Evolutionary conservation across 2,888 invertebrate genomes (phyloP), one percentile per base, ranked within the genome.

Genomic region (Tinea trinotella): DNA sequence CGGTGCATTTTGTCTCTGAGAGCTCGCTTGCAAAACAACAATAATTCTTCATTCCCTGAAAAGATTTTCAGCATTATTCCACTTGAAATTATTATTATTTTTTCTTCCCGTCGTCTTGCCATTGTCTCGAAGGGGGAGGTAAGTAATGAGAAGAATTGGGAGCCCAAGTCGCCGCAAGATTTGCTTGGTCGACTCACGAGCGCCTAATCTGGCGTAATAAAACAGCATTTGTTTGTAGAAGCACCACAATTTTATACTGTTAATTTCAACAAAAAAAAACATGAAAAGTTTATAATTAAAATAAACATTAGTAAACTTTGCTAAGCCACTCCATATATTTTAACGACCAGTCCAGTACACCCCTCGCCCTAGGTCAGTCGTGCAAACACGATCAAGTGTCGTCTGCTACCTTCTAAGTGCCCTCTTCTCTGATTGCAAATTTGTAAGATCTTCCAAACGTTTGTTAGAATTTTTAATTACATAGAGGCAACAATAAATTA

Each of bases 21-120:
- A 76, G 78, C 76, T 76, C 76, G 81, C 80, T 83, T 85, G 85
- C 84, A 85, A 84, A 85, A 85, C 84, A 85, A 85, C 85, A 85
- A 85, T 85, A 84, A 82, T 84, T 85, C 81, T 65, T 67, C 64
- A 81, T 81, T 74, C 77, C 73, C 72, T 85, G 84, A 85, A 85
- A 85, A 84, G 85, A 83, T 83, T 84, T 83, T 82, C 83, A 84
- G 83, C 82, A 79, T 81, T 84, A 82, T 82, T 84, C 85, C 84
- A 85, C 85, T 85, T 85, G 84, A 85, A 82, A 83, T 85, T 85
- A 83, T 84, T 83, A 81, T 83, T 71, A 65, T 76, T 80, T 82
- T 82, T 83, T 82, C 80, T 76, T 77, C 78, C 78, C 78, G 72
- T 80, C 76, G 76, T 85, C 83, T 82, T 84, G 74, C 84, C 71